phyloP scores from a whole-genome alignment of 2,888 invertebrate species.

The Stenchaetothrips biformis region DNA sequence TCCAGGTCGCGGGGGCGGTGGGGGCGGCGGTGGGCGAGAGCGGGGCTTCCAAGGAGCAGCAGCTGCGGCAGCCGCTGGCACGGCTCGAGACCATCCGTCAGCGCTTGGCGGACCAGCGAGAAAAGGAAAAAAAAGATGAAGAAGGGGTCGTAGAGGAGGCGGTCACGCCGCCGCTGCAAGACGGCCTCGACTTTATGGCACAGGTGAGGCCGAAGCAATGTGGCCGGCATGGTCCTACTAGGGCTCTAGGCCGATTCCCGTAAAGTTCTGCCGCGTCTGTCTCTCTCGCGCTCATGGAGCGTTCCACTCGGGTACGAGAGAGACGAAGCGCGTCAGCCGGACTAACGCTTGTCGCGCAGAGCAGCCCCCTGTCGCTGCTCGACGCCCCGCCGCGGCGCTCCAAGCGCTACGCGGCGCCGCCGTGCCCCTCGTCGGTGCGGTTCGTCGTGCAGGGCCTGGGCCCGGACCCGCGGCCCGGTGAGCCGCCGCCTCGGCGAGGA shows the following conservation, averaged over 20 bases:
- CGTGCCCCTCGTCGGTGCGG: neutral
- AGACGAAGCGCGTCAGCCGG: too few relatives aligned
- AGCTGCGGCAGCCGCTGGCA: neutral
- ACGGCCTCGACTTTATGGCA: neutral
- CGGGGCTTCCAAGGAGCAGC: neutral
- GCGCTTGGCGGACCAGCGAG: neutral
- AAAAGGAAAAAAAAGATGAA: neutral
- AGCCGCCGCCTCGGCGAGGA: neutral
- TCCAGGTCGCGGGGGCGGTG: neutral
- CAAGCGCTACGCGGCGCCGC: neutral
- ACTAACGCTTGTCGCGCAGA: neutral
- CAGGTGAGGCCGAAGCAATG: too few relatives aligned
- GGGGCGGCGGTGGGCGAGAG: neutral
- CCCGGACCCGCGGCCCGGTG: neutral
- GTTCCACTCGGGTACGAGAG: too few relatives aligned
- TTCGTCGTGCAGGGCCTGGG: slow-evolving; percentile 15
- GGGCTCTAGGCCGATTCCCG: too few relatives aligned
- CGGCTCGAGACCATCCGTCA: neutral
- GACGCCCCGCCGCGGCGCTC: neutral
- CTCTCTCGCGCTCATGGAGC: too few relatives aligned
- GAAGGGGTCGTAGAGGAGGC: neutral
- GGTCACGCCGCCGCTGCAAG: neutral
- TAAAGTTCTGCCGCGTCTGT: too few relatives aligned
- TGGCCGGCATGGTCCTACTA: too few relatives aligned
- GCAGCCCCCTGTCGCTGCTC: neutral